Evolutionary conservation across 2,888 invertebrate species (phyloP), one percentile per base, ranked within the genome.

Genomic region (Anthophora plumipes): DNA sequence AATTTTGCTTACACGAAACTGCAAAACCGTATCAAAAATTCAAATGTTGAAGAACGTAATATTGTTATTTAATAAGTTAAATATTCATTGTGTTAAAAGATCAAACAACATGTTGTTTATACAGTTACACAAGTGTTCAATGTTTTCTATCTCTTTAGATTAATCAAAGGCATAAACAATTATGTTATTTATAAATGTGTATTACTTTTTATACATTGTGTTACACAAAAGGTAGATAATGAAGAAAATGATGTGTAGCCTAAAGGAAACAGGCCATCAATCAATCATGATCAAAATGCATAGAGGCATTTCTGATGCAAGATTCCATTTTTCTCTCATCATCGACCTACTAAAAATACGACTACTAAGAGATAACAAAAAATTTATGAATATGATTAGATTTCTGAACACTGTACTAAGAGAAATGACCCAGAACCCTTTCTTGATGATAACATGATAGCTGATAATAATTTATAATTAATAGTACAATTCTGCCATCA

Each of bases 231-330:
- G 48, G n/a, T 72, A 25, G 11, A 46, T 67, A 9, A 64, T 48
- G 17, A 52, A 14, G 59, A 8, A 37, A 72, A 55, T 39, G 43
- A 72, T 72, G 25, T 69, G 48, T 54, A 46, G 20, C 9, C 39
- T 11, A 25, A 48, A 46, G 39, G 50, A 63, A 57, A 6, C 11
- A 25, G 55, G 7, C 43, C 7, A n/a, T 55, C 31, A 37, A 37
- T 75, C n/a, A 48, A 43, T 31, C 20, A n/a, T 39, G 20, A 14
- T 80, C 66, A 82, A 82, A 82, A 80, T 82, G 69, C 48, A 80
- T 69, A 37, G 0, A 61, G 37, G n/a, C 25, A 59, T 71, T 83
- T 82, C 86, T 89, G 89, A 89, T 78, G 89, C 89, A 89, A 89
- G 84, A 80, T 85, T 82, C 67, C 67, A 60, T 79, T 75, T 73